Evolutionary conservation across 2,113 vertebrate genomes (phyloP).

Genomic region (Channa argus): DNA sequence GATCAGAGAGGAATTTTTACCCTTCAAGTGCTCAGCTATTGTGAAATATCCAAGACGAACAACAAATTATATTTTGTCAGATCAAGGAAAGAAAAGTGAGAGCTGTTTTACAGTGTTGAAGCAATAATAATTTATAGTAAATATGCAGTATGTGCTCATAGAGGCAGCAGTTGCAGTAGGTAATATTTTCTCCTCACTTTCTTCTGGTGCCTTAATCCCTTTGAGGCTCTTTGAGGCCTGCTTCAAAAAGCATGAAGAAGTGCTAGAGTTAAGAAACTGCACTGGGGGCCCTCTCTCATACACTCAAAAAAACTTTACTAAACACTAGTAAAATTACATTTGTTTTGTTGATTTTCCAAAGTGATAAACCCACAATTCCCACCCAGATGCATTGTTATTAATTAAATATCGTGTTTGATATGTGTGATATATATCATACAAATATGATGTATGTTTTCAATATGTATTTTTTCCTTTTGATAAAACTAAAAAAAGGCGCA

Average conservation of each 20-base stretch:
- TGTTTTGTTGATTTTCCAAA: background rate
- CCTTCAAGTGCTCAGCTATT: background rate
- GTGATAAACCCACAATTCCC: background rate
- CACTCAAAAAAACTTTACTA: background rate
- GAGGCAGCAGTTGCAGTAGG: background rate
- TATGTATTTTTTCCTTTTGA: too few species aligned
- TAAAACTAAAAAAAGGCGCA: too few species aligned
- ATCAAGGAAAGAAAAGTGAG: background rate
- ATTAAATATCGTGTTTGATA: too few species aligned
- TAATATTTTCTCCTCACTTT: background rate
- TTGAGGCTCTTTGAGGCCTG: conserved; percentile 16
- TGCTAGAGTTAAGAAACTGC: background rate
- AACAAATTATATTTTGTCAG: background rate
- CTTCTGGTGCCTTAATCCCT: background rate
- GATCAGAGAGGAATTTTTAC: background rate
- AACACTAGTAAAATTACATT: background rate
- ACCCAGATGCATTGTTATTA: too few species aligned
- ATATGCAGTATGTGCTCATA: background rate
- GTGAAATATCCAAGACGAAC: background rate
- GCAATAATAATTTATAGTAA: too few species aligned
- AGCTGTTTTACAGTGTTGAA: background rate
- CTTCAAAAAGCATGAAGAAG: background rate
- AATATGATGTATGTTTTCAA: too few species aligned
- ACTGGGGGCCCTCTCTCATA: background rate
- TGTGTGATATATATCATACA: too few species aligned